phyloP scores from a whole-genome alignment of 2,797 vertebrate species.

The Brachymystax lenok region DNA sequence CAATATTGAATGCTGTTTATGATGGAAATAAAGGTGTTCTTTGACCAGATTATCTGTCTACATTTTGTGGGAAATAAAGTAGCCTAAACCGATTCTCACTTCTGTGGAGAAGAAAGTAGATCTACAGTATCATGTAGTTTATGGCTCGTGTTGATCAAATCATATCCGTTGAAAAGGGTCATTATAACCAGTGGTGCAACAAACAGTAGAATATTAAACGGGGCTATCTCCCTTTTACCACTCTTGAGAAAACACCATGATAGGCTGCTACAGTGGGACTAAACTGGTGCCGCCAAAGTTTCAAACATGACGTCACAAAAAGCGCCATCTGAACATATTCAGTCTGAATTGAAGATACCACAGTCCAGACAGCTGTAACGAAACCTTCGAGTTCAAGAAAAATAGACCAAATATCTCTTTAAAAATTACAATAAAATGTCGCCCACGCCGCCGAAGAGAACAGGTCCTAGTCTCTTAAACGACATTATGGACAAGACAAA shows the following conservation, averaged over 20 bases:
- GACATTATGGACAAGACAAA: conserved; percentile 70
- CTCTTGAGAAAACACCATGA: too few species aligned
- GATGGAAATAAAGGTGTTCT: conserved; percentile 86
- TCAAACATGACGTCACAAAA: conserved; percentile 9
- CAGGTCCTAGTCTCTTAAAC: conserved; percentile 53
- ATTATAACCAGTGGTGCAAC: too few species aligned
- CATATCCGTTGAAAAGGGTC: too few species aligned
- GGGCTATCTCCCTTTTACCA: too few species aligned
- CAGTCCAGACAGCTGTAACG: not conserved
- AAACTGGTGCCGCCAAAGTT: conserved; percentile 51
- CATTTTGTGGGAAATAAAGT: not conserved
- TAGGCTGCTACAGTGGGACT: conserved; percentile 23
- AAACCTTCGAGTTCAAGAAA: not conserved
- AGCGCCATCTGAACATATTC: not conserved
- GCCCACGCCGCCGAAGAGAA: conserved; percentile 75
- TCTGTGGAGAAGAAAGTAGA: not conserved
- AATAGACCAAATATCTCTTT: not conserved
- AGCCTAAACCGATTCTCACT: not conserved
- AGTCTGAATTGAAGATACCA: not conserved
- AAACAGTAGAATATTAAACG: too few species aligned
- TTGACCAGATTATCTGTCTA: conserved; percentile 38
- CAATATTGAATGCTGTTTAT: conserved; percentile 83
- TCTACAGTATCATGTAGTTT: not conserved
- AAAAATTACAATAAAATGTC: conserved; percentile 70
- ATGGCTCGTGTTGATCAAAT: too few species aligned